Evolutionary conservation across 2,113 vertebrate genomes (phyloP), one percentile per base, ranked within the genome.

Genomic region (Hippocampus mohnikei): DNA sequence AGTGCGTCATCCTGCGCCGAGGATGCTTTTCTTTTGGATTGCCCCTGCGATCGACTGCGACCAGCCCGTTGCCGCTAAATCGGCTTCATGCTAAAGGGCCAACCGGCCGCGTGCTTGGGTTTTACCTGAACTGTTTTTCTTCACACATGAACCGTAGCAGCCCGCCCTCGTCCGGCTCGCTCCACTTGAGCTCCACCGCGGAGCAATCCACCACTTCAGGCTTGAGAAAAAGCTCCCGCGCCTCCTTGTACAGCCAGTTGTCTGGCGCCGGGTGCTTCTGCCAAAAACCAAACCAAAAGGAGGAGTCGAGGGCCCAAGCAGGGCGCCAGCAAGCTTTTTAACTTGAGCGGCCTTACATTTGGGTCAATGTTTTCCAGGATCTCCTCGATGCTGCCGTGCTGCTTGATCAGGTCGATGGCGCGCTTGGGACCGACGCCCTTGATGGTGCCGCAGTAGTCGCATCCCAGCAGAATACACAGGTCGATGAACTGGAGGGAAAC

Each of bases 381-480:
- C 85, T 92, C 94, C 78, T 99, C 96, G 0, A 99, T 99, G 88
- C 77, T 90, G 74, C 95, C 94, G 58, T 99, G 94, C 81, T 97
- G 96, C 75, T 70, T 93, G 88, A 99, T 97, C 73, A 99, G 94
- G 83, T 98, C 97, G 0, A 98, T 91, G 0, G 97, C 96, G 13
- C 96, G 92, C 88, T 98, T 98, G 46, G 97, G 97, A 60, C 97
- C 97, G 0, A 99, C 95, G 61, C 97, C 97, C 8, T 95, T 95
- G 78, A 98, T 98, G 75, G 95, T 98, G 75, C 94, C 94, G 0
- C 97, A 98, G 92, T 99, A 99, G 86, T 99, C 97, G 0, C 96
- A 98, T 69, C 97, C 97, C 81, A 98, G 90, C 42, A 99, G 91
- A 82, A 98, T 98, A 71, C 97, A 99, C 23, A 99, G 90, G 76